phyloP scores from a whole-genome alignment of 2,797 vertebrate species.

The Pseudochirops cupreus region DNA sequence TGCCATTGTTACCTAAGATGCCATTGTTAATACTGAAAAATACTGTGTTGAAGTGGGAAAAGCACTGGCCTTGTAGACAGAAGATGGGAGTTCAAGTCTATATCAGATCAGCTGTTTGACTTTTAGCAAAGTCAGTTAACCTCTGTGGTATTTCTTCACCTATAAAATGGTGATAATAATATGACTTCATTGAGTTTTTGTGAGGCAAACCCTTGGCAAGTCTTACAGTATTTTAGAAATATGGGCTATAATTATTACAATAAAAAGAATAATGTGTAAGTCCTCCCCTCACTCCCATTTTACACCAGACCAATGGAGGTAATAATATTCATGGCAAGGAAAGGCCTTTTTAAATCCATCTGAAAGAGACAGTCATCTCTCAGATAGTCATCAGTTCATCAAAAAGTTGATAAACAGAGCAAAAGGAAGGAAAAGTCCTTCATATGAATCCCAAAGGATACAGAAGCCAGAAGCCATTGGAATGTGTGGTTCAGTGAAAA shows the following conservation, averaged over 20 bases:
- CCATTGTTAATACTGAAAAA: not conserved
- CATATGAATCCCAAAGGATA: slow-evolving; percentile 70
- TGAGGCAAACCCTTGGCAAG: not conserved
- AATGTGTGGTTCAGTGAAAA: slow-evolving; percentile 79
- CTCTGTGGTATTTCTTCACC: not conserved
- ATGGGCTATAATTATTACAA: not conserved
- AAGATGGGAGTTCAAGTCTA: not conserved
- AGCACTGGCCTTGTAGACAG: not conserved
- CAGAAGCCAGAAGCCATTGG: slow-evolving; percentile 69
- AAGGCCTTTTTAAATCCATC: not conserved
- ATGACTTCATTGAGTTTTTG: not conserved
- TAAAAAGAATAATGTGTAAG: not conserved
- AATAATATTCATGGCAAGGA: not conserved
- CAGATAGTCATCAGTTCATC: slow-evolving; percentile 23
- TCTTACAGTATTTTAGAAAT: not conserved
- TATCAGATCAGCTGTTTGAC: not conserved
- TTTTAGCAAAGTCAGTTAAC: not conserved
- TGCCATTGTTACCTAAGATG: not conserved
- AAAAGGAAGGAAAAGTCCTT: slow-evolving; percentile 57
- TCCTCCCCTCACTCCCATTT: not conserved
- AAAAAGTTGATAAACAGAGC: slow-evolving; percentile 29
- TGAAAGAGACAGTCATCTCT: not conserved
- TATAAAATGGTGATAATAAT: not conserved
- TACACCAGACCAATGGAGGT: not conserved
- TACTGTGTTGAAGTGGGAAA: not conserved